Evolutionary conservation across 2,888 invertebrate species (phyloP), one percentile per base, ranked within the genome.

Genomic region (Dasypolia templi): DNA sequence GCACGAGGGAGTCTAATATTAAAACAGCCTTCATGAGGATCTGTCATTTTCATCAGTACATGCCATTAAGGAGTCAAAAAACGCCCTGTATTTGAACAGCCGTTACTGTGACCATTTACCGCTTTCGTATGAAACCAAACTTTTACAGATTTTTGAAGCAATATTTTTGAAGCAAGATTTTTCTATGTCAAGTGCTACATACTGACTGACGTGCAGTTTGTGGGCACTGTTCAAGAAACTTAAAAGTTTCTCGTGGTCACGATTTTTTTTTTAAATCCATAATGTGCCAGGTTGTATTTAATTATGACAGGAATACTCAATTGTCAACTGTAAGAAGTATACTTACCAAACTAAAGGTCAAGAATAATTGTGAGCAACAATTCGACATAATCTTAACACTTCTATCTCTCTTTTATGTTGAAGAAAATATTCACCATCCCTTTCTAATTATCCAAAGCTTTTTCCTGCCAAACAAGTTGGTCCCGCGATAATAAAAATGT

Each of bases 401-500:
- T 75, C 55, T 69, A 62, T 83, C 77, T 56, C 81, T 62, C 58
- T 77, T 58, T 59, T 49, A 67, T 69, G 11, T 62, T 51, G 17
- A n/a, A 55, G n/a, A 11, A 70, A 72, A 72, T 44, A 68, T 74
- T 67, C 66, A 29, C 19, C 61, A 61, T 88, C 86, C 80, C 86
- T 51, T 77, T 89, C 87, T 77, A 58, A 66, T 75, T 49, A 67
- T 77, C 75, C 77, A 87, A 91, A 88, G 83, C 91, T 91, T 90
- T 86, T 83, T 82, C 58, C 85, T 83, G 85, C 69, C 67, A 77
- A 82, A 82, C 81, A 91, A 92, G 87, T 92, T 89, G 87, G 86
- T 89, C 88, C 86, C 82, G 83, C 85, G 89, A 92, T 92, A 92
- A 90, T 94, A 95, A 95, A 95, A 95, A 92, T 94, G 93, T 95